These are phyloP conservation scores for Lottia gigantea DNA, from an alignment of 2,888 invertebrate genomes.

Conservation along the genomic window DNA sequence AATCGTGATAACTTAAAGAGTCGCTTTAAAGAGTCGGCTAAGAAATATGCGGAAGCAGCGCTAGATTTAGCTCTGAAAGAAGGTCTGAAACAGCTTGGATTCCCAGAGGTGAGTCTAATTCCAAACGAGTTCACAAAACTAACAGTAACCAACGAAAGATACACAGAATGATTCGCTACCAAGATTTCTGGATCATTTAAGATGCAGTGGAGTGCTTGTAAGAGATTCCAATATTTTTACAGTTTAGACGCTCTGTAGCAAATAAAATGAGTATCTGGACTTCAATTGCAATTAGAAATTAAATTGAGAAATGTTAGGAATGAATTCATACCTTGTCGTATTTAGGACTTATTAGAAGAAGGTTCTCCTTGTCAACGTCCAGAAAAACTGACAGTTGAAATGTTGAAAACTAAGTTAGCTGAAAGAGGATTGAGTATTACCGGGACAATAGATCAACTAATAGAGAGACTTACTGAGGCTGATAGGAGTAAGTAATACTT, in stretches of 20 bases:
- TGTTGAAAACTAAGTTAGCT: slow-evolving; percentile 27
- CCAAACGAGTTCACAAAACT: not conserved
- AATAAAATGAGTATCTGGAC: too few species aligned
- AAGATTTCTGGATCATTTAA: not conserved
- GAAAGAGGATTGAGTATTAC: slow-evolving; percentile 25
- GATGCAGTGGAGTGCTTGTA: not conserved
- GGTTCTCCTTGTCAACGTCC: slow-evolving; percentile 37
- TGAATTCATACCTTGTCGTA: too few species aligned
- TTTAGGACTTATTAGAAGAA: slow-evolving; percentile 26
- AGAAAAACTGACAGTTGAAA: slow-evolving; percentile 28
- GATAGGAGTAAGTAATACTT: slow-evolving; percentile 35
- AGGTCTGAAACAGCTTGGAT: slow-evolving; percentile 12
- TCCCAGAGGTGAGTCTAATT: not conserved
- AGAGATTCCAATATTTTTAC: not conserved
- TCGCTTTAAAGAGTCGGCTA: slow-evolving; percentile 17
- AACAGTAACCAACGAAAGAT: too few species aligned
- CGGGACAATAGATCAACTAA: slow-evolving; percentile 21
- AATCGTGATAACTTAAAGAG: slow-evolving; percentile 18
- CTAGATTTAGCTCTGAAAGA: not conserved
- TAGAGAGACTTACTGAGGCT: slow-evolving; percentile 26
- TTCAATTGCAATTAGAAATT: too few species aligned
- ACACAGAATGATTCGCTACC: not conserved
- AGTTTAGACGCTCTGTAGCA: too few species aligned
- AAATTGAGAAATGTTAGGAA: too few species aligned
- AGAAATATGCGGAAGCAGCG: slow-evolving; percentile 4